Conservation (phyloP, 2,797 vertebrate species). For the Catostomus latipinnis region DNA sequence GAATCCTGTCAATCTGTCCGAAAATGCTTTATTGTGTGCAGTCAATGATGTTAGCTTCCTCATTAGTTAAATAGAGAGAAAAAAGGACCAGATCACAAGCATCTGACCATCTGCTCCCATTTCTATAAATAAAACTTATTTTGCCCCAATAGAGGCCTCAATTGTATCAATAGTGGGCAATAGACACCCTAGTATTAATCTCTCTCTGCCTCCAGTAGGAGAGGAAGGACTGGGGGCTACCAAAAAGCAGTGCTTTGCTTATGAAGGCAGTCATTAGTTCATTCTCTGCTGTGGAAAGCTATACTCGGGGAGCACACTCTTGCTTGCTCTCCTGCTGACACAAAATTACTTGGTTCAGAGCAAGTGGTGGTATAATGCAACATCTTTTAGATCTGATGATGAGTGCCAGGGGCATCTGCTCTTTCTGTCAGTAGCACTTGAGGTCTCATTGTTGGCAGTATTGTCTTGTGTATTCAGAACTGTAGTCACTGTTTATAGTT, state of each 20-base stretch:
- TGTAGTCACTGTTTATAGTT: background rate
- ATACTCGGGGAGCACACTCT: conserved; percentile 62
- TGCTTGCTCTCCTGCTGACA: conserved; percentile 68
- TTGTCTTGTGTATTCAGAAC: background rate
- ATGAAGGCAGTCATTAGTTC: conserved; percentile 75
- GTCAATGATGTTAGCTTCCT: conserved; percentile 68
- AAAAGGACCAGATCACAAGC: conserved; percentile 72
- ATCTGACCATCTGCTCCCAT: conserved; percentile 77
- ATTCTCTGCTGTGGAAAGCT: conserved; percentile 68
- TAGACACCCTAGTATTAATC: conserved; percentile 72
- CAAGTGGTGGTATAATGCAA: conserved; percentile 63
- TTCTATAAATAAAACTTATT: conserved; percentile 69
- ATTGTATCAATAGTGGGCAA: conserved; percentile 73
- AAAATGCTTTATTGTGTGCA: conserved; percentile 58
- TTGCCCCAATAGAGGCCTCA: conserved; percentile 72
- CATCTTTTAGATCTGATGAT: conserved; percentile 54
- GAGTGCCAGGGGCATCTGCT: conserved; percentile 62
- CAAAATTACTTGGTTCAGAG: conserved; percentile 74
- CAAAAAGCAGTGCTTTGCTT: conserved; percentile 64
- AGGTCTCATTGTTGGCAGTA: background rate
- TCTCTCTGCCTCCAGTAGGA: conserved; percentile 59
- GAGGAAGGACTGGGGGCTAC: conserved; percentile 48
- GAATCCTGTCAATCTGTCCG: conserved; percentile 23
- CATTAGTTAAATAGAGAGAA: conserved; percentile 70
- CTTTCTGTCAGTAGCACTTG: conserved; percentile 55